These are phyloP conservation scores for Agriopis leucophaearia DNA, from an alignment of 2,888 invertebrate genomes.

Conservation along the genomic window DNA sequence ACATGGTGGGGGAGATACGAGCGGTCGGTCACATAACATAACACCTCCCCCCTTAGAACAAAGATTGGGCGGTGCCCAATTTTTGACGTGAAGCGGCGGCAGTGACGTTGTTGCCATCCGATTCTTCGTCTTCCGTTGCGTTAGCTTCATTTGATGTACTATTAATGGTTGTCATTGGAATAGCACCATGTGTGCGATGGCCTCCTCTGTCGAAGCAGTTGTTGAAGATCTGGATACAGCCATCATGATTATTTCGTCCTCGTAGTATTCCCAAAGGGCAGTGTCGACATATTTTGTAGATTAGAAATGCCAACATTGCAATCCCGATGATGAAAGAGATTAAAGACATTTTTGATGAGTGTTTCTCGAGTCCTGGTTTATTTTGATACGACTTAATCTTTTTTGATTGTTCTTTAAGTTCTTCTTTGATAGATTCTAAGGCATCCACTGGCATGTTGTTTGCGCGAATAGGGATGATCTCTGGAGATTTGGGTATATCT, in stretches of 20 bases:
- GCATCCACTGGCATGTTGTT: constrained; percentile 3
- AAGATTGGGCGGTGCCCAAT: constrained; percentile 26
- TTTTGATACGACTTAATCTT: not conserved
- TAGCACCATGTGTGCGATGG: not conserved
- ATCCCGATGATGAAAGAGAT: not conserved
- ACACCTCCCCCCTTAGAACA: constrained; percentile 28
- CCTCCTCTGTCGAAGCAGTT: constrained; percentile 1
- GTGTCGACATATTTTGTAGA: constrained; percentile 7
- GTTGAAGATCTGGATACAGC: constrained; percentile 3
- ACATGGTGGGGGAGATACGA: too few species aligned
- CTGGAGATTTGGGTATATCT: not conserved
- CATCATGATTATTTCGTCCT: not conserved
- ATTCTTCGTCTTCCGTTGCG: not conserved
- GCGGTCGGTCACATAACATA: not conserved
- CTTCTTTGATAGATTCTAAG: constrained; percentile 8
- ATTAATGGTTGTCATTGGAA: not conserved
- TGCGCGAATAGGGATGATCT: constrained; percentile 2
- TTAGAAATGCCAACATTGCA: not conserved
- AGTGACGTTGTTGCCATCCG: not conserved
- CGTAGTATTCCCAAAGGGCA: not conserved
- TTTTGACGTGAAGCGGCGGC: not conserved
- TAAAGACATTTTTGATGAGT: not conserved
- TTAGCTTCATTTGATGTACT: not conserved
- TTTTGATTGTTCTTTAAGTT: constrained; percentile 1
- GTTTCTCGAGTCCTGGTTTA: not conserved